These are phyloP conservation scores for Poliocrania exsul DNA, from an alignment of 2,797 vertebrate genomes.

Conservation along the genomic window DNA sequence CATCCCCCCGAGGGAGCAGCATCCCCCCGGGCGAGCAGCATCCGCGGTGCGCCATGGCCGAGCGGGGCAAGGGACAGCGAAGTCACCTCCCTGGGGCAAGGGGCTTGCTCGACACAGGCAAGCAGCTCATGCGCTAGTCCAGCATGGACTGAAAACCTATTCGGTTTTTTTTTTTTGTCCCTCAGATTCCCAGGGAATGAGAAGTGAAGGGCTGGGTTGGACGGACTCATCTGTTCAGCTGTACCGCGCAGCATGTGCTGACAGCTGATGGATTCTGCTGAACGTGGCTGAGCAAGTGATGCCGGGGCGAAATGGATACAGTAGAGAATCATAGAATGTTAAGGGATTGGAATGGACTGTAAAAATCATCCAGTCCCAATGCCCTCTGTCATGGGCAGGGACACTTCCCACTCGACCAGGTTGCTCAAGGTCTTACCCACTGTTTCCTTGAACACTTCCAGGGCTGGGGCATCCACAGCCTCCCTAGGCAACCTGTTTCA, in stretches of 20 bases:
- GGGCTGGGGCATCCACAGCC: neutral
- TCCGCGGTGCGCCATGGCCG: no score
- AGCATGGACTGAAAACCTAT: neutral
- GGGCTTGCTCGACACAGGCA: no score
- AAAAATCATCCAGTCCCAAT: neutral
- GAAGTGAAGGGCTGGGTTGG: neutral
- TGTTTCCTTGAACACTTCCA: neutral
- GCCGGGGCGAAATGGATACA: no score
- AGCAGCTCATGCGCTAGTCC: neutral
- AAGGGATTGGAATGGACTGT: neutral
- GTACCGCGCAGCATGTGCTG: accelerated
- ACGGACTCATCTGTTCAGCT: accelerated
- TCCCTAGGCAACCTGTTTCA: neutral
- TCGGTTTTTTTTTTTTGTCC: neutral
- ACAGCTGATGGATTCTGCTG: neutral
- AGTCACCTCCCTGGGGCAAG: no score
- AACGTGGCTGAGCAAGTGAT: neutral
- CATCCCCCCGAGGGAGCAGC: neutral
- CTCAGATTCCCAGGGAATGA: no score
- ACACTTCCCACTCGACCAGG: neutral
- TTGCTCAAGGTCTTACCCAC: neutral
- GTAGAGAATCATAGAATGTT: neutral
- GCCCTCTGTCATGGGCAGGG: neutral
- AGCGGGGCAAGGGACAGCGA: no score
- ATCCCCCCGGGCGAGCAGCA: no score